Evolutionary conservation across 2,888 invertebrate genomes (phyloP), one percentile per base, ranked within the genome.

Genomic region (Stegana nigrithorax): DNA sequence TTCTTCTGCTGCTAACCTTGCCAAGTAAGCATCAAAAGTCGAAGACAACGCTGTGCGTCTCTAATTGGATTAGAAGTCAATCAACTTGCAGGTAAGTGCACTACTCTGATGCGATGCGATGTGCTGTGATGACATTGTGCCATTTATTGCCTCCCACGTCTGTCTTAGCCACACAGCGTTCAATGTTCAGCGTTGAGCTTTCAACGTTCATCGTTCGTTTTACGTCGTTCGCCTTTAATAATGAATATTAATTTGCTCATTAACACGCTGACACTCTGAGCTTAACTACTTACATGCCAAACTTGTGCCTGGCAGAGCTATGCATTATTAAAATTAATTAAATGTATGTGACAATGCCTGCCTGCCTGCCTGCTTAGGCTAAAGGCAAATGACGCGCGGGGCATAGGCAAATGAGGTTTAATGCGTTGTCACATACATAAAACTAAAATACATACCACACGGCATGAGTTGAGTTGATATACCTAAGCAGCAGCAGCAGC

Each of bases 301-400:
- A n/a, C n/a, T n/a, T n/a, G n/a, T n/a, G n/a, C n/a, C n/a, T n/a
- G n/a, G n/a, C n/a, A n/a, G n/a, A n/a, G n/a, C 69, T 70, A 74
- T 81, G 74, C 81, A 81, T 81, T 79, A 83, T 81, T 82, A 82
- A 81, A 83, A 73, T 77, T 81, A 78, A 81, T 81, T 81, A 81
- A 83, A 81, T 75, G 55, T 60, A n/a, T n/a, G 45, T 51, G 73
- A 63, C 66, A 71, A 71, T 70, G 70, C 71, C 68, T 67, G 17
- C 21, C 12, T 3, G 45, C 23, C 19, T 21, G n/a, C n/a, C n/a
- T n/a, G 39, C 39, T 17, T 39, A 4, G 17, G 17, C 39, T 39
- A 39, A 39, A 39, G 5, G n/a, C 39, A 39, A 39, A n/a, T 39
- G 14, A 39, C 39, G n/a, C n/a, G 10, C n/a, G 14, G 5, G 17